Percentiles rank a stretch among this genome's conserved stretches.
phyloP scores from a whole-genome alignment of 2,888 invertebrate species.

The Leptogaster cylindrica region DNA sequence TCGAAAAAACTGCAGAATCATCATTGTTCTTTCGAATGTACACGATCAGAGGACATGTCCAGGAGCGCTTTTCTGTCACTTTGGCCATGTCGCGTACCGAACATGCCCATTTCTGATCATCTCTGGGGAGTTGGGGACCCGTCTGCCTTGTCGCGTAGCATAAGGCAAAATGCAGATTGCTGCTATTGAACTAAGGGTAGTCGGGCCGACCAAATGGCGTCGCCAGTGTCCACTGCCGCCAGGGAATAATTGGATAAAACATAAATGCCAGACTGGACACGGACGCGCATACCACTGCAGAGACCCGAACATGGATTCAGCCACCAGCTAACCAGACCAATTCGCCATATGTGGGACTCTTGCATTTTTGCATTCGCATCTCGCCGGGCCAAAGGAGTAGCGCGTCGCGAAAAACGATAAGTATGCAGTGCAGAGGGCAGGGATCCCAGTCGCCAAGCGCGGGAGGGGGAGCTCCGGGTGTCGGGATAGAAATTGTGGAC shows the following conservation, averaged over 20 bases:
- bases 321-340: slow-evolving; percentile 37
- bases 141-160: neutral
- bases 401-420: slow-evolving; percentile 26
- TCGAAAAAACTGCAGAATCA: neutral
- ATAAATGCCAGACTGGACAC: slow-evolving; percentile 33
- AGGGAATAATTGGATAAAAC: slow-evolving; percentile 40
- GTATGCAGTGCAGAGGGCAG: slow-evolving; percentile 11
- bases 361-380: slow-evolving; percentile 26
- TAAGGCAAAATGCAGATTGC: slow-evolving; percentile 27
- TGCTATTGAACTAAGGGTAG: slow-evolving; percentile 7
- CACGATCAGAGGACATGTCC: slow-evolving; percentile 42
- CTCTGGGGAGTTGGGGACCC: slow-evolving; percentile 39
- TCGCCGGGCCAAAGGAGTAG: slow-evolving; percentile 10
- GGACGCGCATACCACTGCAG: slow-evolving; percentile 11
- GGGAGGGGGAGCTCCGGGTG: no score
- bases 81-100: slow-evolving; percentile 41
- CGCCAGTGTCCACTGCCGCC: slow-evolving; percentile 41
- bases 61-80: slow-evolving; percentile 47
- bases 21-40: slow-evolving; percentile 9
- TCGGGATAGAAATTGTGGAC: slow-evolving; percentile 18
- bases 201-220: slow-evolving; percentile 47
- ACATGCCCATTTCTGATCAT: slow-evolving; percentile 46
- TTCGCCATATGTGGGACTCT: slow-evolving; percentile 39
- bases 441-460: no score
- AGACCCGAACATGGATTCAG: slow-evolving; percentile 29